phyloP scores from a whole-genome alignment of 2,113 vertebrate genomes.

The Phasianus colchicus region DNA sequence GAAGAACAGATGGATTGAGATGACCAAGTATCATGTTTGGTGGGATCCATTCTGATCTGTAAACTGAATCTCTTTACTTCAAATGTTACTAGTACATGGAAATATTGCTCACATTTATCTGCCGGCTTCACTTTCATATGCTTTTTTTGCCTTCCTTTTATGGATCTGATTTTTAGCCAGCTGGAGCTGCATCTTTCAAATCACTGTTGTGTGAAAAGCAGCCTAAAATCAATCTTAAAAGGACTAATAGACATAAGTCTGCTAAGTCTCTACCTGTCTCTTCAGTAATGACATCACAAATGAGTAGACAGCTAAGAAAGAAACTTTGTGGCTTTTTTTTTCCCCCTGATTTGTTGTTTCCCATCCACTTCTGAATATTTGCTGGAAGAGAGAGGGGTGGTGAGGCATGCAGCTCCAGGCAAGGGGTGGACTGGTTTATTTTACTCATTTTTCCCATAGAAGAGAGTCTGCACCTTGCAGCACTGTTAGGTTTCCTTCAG shows the following conservation, averaged over 20 bases:
- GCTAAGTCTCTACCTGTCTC: rapidly evolving
- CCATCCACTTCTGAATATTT: not conserved
- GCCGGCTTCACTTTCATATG: not conserved
- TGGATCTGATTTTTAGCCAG: not conserved
- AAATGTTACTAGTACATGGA: not conserved
- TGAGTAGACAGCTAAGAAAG: not conserved
- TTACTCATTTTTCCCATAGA: not conserved
- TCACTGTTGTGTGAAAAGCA: not conserved
- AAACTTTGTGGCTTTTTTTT: not conserved
- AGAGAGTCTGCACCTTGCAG: not conserved
- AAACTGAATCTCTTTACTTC: not conserved
- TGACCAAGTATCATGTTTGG: not conserved
- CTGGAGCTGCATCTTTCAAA: not conserved
- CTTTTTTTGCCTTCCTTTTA: not conserved
- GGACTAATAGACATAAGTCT: not conserved
- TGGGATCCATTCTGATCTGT: not conserved
- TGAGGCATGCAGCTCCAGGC: not conserved
- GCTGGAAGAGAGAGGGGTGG: not conserved
- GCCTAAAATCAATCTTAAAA: not conserved
- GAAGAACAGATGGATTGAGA: not conserved
- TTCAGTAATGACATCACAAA: not conserved
- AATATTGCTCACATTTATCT: not conserved
- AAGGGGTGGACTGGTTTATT: not conserved
- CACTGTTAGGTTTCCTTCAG: not conserved
- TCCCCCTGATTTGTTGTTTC: not conserved